These are phyloP conservation scores for Parauchenoglanis punctatus DNA, from an alignment of 2,797 vertebrate genomes.

Conservation along the genomic window DNA sequence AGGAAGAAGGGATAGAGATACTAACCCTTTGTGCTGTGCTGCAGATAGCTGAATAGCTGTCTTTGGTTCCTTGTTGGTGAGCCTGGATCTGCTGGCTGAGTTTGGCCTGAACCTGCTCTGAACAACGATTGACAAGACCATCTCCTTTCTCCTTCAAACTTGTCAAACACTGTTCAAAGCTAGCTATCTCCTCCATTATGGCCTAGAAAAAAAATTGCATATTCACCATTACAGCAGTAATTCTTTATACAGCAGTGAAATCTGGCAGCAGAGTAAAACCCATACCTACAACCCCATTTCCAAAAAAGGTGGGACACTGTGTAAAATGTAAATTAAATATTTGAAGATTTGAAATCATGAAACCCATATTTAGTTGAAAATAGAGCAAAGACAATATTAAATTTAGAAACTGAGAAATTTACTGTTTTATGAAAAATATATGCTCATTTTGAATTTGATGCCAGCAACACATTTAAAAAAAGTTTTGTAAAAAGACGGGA, in stretches of 20 bases:
- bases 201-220: slow-evolving; percentile 73
- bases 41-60: slow-evolving; percentile 97
- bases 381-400: no score
- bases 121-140: slow-evolving; percentile 81
- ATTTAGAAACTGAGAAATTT: no score
- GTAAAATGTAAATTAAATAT: no score
- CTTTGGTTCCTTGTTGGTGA: slow-evolving; percentile 91
- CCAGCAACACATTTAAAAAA: no score
- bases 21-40: slow-evolving; percentile 95
- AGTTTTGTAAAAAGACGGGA: no score
- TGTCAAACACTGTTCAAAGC: slow-evolving; percentile 90
- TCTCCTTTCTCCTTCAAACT: slow-evolving; percentile 84
- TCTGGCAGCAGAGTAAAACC: not conserved
- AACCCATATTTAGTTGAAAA: no score
- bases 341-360: no score
- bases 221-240: not conserved
- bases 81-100: slow-evolving; percentile 87
- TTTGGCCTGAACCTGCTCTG: slow-evolving; percentile 86
- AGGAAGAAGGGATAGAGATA: slow-evolving; percentile 30
- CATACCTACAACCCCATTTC: not conserved
- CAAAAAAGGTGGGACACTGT: no score
- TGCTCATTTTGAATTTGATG: no score
- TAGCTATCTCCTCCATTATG: slow-evolving; percentile 95
- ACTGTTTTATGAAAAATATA: no score
- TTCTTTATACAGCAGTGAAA: not conserved